Percentiles rank a stretch among this genome's conserved stretches.
phyloP scores from a whole-genome alignment of 2,888 invertebrate genomes.

The Anarsia innoxiella region DNA sequence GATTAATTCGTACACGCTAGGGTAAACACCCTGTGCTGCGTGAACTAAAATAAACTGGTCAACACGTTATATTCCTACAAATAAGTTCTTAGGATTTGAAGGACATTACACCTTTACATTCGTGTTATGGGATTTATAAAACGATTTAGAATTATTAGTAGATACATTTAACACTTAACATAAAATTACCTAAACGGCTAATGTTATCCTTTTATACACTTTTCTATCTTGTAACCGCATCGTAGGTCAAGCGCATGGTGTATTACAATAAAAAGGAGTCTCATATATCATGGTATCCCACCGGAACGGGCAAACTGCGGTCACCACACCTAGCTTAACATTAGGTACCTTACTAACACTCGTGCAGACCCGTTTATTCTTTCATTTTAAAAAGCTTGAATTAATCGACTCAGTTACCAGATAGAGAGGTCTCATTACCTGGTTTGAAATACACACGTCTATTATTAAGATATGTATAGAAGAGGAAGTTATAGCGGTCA shows the following conservation, averaged over 20 bases:
- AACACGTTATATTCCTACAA: constrained; percentile 24
- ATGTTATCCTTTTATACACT: too few species aligned
- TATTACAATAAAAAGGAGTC: constrained; percentile 37
- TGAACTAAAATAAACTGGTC: constrained; percentile 24
- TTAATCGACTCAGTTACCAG: too few species aligned
- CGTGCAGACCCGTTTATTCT: too few species aligned
- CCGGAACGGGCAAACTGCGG: constrained; percentile 59
- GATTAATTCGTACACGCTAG: constrained; percentile 9
- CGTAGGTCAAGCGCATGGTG: constrained; percentile 46
- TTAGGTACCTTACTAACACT: constrained; percentile 40
- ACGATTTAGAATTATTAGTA: too few species aligned
- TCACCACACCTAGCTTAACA: constrained; percentile 46
- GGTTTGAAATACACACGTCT: constrained; percentile 20
- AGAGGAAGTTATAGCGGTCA: constrained; percentile 23
- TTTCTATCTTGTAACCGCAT: constrained; percentile 14
- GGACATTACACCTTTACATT: too few species aligned
- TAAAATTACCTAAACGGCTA: too few species aligned
- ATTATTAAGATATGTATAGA: constrained; percentile 21
- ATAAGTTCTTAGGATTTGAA: too few species aligned
- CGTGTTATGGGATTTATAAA: too few species aligned
- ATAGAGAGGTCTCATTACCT: constrained; percentile 13
- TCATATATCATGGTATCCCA: constrained; percentile 55
- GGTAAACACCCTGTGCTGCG: constrained; percentile 24
- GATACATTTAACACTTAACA: too few species aligned
- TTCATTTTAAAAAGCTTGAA: too few species aligned